phyloP scores from a whole-genome alignment of 1,140 invertebrate species.

The Sitobion miscanthi region DNA sequence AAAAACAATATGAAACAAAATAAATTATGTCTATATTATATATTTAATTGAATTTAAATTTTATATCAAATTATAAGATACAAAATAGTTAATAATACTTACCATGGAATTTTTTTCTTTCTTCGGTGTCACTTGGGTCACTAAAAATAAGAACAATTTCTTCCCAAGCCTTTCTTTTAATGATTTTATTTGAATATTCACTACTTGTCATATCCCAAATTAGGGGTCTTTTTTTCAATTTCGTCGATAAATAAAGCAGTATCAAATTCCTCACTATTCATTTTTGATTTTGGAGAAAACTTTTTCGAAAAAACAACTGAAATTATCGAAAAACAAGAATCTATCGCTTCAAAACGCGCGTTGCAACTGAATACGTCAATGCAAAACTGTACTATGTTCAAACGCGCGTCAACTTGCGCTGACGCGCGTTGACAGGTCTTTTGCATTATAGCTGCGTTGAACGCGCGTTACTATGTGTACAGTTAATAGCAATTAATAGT shows the following conservation, averaged over 20 bases:
- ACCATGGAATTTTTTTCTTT: not conserved
- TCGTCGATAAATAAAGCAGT: not conserved
- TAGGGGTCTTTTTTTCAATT: not conserved
- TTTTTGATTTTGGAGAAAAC: not conserved
- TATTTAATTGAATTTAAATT: no score
- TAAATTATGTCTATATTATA: no score
- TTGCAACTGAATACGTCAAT: constrained; percentile 35
- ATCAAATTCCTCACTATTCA: no score
- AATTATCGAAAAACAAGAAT: not conserved
- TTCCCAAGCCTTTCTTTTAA: not conserved
- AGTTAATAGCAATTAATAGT: not conserved
- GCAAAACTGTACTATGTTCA: not conserved
- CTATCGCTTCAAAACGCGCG: not conserved
- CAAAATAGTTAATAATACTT: no score
- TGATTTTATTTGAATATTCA: not conserved
- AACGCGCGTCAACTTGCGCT: not conserved
- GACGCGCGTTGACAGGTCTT: not conserved
- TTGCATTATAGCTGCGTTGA: not conserved
- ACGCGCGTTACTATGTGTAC: not conserved
- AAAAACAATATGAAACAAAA: no score
- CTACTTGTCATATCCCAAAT: not conserved
- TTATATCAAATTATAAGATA: no score
- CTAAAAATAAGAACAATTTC: not conserved
- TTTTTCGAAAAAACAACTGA: not conserved
- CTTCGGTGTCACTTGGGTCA: not conserved